A percentile compares a stretch with the other conserved stretches of the same genome.
Conservation (phyloP, 2,113 vertebrate species). For the Oreochromis spilurus region DNA sequence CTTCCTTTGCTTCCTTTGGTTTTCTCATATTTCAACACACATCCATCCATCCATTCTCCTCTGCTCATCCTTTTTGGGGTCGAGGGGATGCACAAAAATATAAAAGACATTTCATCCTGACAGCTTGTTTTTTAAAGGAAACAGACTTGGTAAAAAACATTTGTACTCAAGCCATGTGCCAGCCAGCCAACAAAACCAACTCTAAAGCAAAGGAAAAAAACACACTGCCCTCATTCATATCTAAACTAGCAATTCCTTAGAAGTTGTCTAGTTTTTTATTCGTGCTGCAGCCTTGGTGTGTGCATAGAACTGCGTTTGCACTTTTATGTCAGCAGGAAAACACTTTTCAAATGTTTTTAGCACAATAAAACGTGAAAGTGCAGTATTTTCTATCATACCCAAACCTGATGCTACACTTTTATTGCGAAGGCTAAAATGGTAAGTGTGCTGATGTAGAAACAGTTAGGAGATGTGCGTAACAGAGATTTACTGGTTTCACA, state of each 20-base stretch:
- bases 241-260: neutral
- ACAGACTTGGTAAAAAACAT: neutral
- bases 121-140: neutral
- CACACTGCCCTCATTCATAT: neutral
- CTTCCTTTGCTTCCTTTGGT: neutral
- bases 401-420: neutral
- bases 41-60: neutral
- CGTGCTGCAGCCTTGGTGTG: neutral
- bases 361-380: neutral
- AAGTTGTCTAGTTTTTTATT: neutral
- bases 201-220: neutral
- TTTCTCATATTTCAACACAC: neutral
- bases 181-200: neutral
- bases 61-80: neutral
- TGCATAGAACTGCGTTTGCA: neutral
- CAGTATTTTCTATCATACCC: conserved; percentile 4
- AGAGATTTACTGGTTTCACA: neutral
- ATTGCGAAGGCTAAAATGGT: neutral
- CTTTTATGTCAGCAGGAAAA: conserved; percentile 2
- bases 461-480: neutral
- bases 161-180: neutral
- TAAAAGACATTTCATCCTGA: neutral
- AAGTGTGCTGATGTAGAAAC: neutral
- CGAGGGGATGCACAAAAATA: neutral
- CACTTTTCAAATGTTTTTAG: neutral